Base-by-base conservation (phyloP, 2,113 vertebrate genomes). In the Acanthisitta chloris region DNA sequence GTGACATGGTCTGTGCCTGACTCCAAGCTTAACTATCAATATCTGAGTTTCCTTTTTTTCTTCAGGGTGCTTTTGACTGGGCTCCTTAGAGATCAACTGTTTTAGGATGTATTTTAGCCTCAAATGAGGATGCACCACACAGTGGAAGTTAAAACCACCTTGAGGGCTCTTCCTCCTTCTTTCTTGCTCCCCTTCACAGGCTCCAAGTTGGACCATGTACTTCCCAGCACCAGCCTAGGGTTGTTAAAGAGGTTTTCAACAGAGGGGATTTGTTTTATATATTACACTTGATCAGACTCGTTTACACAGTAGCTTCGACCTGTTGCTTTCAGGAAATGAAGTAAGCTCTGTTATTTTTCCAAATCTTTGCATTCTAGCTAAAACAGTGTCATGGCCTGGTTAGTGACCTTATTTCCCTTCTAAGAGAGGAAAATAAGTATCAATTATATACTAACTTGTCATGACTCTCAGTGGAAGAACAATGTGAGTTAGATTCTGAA, bases 301-400 rank as follows among this genome's bases (percentile, higher is more conserved):
- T 52, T 86, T 34, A 62, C 38, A 58, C 20, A 8, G 31, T 11
- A 65, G 31, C 43, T 84, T 74, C 74, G 24, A 16, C 43, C 58
- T 4, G 38, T 67, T 5, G 6, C 45, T 8, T 52, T 66, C 25
- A 13, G 24, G 4, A 54, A 21, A 14, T 54, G 65, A 25, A 42
- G 31, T 86, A 40, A 74, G 28, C 8, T 31, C 26, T 52, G 49
- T 58, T 40, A 54, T 34, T 87, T 80, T 19, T 4, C 1, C 61
- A 84, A 77, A 81, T 17, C 12, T 15, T 46, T 51, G 23, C 3
- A 21, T 76, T 64, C 81, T 46, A 81, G 36, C 38, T 69, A 8
- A 82, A 64, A 40, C 0, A 7, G 36, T 43, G 29, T 2, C 3
- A 2, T 42, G 36, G 14, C 40, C 28, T 77, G 17, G 4, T 31